Evolutionary conservation across 2,113 vertebrate genomes (phyloP).

Genomic region (Macroglossus sobrinus): DNA sequence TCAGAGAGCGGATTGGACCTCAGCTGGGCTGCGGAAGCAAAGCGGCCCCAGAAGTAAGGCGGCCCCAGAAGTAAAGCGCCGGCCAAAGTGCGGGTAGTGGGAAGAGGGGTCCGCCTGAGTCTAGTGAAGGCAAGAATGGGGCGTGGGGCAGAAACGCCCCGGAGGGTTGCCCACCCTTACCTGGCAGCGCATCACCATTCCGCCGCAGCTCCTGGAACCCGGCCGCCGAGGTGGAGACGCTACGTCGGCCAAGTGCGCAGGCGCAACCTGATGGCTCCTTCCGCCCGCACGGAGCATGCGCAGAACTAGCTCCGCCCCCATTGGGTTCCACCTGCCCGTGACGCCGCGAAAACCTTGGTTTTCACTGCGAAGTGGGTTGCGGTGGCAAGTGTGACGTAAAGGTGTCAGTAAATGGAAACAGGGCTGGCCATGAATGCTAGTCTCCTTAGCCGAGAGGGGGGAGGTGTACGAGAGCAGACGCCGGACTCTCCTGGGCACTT

Average conservation of each 20-base stretch:
- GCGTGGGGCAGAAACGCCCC: accelerated
- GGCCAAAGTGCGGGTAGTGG: accelerated
- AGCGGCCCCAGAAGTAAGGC: neutral
- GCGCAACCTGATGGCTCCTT: neutral
- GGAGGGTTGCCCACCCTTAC: neutral
- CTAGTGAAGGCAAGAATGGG: accelerated
- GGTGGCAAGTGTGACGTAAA: accelerated
- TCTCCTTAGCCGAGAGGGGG: neutral
- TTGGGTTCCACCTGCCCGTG: accelerated
- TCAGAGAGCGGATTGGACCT: accelerated
- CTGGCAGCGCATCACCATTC: conserved; percentile 47
- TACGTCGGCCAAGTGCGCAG: accelerated
- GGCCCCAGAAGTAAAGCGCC: accelerated
- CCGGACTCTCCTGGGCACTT: neutral
- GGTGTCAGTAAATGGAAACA: neutral
- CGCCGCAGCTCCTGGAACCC: accelerated
- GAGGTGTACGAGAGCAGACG: neutral
- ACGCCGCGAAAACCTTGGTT: accelerated
- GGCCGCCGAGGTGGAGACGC: accelerated
- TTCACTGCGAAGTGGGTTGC: accelerated
- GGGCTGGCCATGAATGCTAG: neutral
- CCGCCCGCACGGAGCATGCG: neutral
- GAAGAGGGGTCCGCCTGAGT: too few relatives aligned
- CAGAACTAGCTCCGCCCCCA: neutral
- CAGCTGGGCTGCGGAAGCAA: neutral